phyloP scores from a whole-genome alignment of 2,797 vertebrate species.

The Acestrorhynchus altus region DNA sequence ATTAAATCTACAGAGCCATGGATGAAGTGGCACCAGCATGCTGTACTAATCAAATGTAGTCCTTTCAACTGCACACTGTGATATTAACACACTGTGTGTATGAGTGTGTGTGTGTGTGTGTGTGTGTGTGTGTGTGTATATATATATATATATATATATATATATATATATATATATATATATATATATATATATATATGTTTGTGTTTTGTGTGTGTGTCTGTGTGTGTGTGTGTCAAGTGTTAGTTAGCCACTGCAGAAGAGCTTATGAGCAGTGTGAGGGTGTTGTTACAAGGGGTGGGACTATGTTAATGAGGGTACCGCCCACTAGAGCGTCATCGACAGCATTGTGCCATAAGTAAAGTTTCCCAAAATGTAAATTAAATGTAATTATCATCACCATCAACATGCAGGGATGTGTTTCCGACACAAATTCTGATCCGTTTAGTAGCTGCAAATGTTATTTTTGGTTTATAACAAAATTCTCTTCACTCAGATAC shows the following conservation, averaged over 20 bases:
- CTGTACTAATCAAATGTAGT: background rate
- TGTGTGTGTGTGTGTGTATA: background rate
- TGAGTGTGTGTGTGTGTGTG: background rate
- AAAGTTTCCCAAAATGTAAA: background rate
- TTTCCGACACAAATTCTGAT: no score
- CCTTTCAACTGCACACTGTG: background rate
- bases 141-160: no score
- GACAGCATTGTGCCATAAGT: slow-evolving; percentile 64
- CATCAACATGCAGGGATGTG: no score
- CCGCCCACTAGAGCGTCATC: slow-evolving; percentile 79
- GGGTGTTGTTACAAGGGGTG: slow-evolving; percentile 75
- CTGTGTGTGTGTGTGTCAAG: slow-evolving; percentile 39
- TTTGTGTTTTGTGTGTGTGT: no score
- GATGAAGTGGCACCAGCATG: background rate
- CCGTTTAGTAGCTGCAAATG: no score
- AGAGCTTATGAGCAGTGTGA: slow-evolving; percentile 87
- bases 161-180: no score
- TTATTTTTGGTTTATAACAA: no score
- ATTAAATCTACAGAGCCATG: no score
- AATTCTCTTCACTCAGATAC: slow-evolving; percentile 55
- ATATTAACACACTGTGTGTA: no score
- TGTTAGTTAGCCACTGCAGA: slow-evolving; percentile 71
- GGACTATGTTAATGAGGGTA: slow-evolving; percentile 75
- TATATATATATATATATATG: background rate
- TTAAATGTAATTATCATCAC: slow-evolving; percentile 29